These are phyloP conservation scores for Nycteola revayana DNA, from an alignment of 2,888 invertebrate genomes.

Conservation along the genomic window DNA sequence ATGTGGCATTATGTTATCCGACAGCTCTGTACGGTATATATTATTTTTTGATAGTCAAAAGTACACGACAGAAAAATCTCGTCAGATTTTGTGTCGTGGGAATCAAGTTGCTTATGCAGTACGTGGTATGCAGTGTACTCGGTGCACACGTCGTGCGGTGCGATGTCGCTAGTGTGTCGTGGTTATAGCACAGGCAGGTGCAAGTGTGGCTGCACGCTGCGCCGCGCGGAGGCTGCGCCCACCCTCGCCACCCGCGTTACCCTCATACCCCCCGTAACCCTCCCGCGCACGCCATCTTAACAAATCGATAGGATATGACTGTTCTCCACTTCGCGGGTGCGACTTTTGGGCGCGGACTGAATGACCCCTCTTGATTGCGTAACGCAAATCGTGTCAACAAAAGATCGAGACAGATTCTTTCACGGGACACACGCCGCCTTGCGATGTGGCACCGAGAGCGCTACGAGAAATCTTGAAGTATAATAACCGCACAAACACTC, in stretches of 20 bases:
- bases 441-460: too few relatives aligned
- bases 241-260: constrained; percentile 54
- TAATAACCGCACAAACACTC: constrained; percentile 27
- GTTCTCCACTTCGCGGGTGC: constrained; percentile 79
- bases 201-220: constrained; percentile 75
- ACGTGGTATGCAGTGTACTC: constrained; percentile 27
- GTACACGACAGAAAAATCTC: too few relatives aligned
- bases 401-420: constrained; percentile 28
- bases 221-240: constrained; percentile 70
- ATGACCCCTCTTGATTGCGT: constrained; percentile 75
- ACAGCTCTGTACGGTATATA: too few relatives aligned
- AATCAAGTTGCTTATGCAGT: constrained; percentile 5
- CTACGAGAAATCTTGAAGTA: constrained; percentile 19
- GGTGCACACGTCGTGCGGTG: constrained; percentile 34
- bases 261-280: constrained; percentile 48
- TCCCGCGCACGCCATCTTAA: constrained; percentile 80
- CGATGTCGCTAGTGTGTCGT: constrained; percentile 61
- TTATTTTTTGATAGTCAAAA: too few relatives aligned
- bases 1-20: too few relatives aligned
- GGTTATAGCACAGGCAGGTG: constrained; percentile 71
- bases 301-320: constrained; percentile 84
- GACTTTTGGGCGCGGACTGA: constrained; percentile 78
- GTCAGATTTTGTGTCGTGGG: too few relatives aligned
- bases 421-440: not conserved
- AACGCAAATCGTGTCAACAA: constrained; percentile 55